Evolutionary conservation across 2,797 vertebrate genomes (phyloP), one percentile per base, ranked within the genome.

Genomic region (Onychomys torridus): DNA sequence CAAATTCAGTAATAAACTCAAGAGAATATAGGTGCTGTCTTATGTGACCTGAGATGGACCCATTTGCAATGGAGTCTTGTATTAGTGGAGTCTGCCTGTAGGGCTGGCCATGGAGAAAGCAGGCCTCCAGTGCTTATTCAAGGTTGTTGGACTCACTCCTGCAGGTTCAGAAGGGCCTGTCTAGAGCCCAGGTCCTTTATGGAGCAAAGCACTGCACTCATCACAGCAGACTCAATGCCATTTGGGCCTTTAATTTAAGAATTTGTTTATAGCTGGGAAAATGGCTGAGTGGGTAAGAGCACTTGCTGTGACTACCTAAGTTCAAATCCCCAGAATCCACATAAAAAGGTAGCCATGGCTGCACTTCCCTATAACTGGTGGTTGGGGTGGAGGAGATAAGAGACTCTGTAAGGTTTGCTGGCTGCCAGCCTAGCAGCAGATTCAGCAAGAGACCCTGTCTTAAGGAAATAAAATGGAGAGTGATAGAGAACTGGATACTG

Each of bases 1-100:
- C 73, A 40, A 93, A 83, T 17, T 88, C 23, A 67, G 13, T 78
- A 95, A 81, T 91, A 88, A 82, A 83, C 52, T 93, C 57, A 94
- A 91, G 49, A 69, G 75, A 67, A 91, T 88, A 46, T 86, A 90
- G 43, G 29, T 79, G n/a, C 10, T 79, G 19, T 27, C 63, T 86
- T 90, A 63, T 6, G 34, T 57, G 69, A 88, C 0, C 21, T 85
- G 81, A 85, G 89, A 93, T 52, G 40, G 65, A 77, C 55, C 52
- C 23, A 37, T 71, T 87, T 90, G 34, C 12, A 65, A 67, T 37
- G 6, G 61, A 95, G 27, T 7, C 40, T 52, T 0, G 0, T 92
- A n/a, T 93, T 79, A 67, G 43, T 78, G 81, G 67, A 93, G 37
- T 79, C 16, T 17, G 29, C 9, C 21, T 67, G 46, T 81, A 93